phyloP scores from a whole-genome alignment of 1,140 invertebrate genomes.

The Brachionus calyciflorus region DNA sequence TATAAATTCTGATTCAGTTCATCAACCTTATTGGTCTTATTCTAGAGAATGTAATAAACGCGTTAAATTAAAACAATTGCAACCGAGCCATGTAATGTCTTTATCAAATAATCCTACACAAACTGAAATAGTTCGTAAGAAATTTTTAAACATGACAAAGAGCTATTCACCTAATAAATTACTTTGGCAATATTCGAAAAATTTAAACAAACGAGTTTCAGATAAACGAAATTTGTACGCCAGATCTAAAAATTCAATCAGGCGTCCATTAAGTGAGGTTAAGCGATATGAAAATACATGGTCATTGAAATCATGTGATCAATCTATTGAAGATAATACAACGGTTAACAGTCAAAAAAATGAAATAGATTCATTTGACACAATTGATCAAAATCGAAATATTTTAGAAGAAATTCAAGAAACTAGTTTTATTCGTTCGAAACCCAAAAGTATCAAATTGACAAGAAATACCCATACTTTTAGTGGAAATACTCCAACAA shows the following conservation, averaged over 20 bases:
- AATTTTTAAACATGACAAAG: background rate
- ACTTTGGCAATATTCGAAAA: background rate
- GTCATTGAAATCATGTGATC: background rate
- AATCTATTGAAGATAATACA: too few species aligned
- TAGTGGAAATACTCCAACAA: background rate
- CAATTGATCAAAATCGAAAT: background rate
- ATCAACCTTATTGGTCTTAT: background rate
- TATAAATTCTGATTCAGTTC: background rate
- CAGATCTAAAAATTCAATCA: background rate
- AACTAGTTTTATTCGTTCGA: background rate
- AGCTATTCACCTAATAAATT: background rate
- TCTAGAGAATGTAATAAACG: background rate
- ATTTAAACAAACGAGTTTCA: background rate
- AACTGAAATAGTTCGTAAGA: background rate
- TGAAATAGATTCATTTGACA: background rate
- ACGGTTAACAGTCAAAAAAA: background rate
- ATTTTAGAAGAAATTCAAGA: background rate
- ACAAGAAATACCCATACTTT: background rate
- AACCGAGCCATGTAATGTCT: background rate
- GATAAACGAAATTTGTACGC: slow-evolving; percentile 5
- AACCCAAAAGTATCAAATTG: background rate
- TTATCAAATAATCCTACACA: background rate
- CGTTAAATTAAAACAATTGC: background rate
- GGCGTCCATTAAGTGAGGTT: background rate
- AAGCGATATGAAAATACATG: background rate